These are phyloP conservation scores for Muricea muricata DNA, from an alignment of 92 coral and sea anemone genomes.

Conservation along the genomic window DNA sequence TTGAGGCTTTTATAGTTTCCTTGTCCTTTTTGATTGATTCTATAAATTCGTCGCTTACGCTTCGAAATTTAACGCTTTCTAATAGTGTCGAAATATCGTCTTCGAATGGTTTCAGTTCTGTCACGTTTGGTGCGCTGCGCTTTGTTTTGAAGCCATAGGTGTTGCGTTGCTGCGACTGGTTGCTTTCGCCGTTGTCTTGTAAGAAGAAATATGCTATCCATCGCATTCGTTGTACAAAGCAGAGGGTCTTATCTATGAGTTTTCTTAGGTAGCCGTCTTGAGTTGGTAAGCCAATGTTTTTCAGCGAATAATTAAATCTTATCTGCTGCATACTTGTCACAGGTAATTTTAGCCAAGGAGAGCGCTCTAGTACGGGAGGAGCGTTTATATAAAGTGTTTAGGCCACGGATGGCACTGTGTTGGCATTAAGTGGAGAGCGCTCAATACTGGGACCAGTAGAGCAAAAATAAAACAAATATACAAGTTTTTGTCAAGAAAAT, in stretches of 20 bases:
- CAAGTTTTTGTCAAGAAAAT: background rate
- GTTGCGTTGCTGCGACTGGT: background rate
- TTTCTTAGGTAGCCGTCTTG: conserved; percentile 19
- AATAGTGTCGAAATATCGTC: conserved; percentile 31
- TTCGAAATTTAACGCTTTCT: conserved; percentile 19
- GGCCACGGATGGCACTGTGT: too few species aligned
- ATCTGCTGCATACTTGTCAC: too few species aligned
- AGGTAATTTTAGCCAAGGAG: background rate
- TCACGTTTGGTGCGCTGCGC: conserved; percentile 36
- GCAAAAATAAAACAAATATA: too few species aligned
- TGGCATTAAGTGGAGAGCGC: too few species aligned
- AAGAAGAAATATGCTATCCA: conserved; percentile 39
- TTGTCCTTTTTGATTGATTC: conserved; percentile 4
- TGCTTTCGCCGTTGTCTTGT: conserved; percentile 38
- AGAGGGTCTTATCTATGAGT: conserved; percentile 28
- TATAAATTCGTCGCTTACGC: conserved; percentile 27
- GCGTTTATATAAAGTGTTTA: too few species aligned
- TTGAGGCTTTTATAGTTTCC: background rate
- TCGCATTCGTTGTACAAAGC: conserved; percentile 34
- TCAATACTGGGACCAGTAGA: too few species aligned
- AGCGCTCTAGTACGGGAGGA: background rate
- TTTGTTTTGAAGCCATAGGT: conserved; percentile 23
- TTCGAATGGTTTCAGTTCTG: too few species aligned
- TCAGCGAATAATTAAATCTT: conserved; percentile 36
- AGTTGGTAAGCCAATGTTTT: conserved; percentile 7